phyloP scores from a whole-genome alignment of 2,113 vertebrate genomes.

The Galbula dea region DNA sequence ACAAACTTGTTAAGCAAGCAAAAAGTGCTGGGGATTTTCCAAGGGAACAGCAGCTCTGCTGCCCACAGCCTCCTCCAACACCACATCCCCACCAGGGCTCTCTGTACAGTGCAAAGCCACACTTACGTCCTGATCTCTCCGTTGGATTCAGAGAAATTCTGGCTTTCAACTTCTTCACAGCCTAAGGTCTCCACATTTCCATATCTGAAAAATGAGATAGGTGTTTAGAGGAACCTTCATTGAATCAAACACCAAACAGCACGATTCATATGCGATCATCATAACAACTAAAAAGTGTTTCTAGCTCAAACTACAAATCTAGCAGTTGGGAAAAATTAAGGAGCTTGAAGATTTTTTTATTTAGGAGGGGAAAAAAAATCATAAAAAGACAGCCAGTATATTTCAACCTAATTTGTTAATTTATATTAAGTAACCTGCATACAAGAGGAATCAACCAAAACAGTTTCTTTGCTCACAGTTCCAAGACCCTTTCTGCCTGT shows the following conservation, averaged over 20 bases:
- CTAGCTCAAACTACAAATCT: neutral
- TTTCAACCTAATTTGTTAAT: neutral
- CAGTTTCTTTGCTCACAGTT: neutral
- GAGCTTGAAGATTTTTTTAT: neutral
- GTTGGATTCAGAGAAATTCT: slow-evolving; percentile 70
- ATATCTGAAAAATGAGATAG: slow-evolving; percentile 72
- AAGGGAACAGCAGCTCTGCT: neutral
- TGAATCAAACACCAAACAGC: neutral
- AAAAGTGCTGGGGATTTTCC: neutral
- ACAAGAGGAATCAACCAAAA: neutral
- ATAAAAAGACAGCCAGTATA: neutral
- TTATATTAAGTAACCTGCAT: neutral
- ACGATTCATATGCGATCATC: neutral
- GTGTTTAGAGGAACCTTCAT: neutral
- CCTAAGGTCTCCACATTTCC: slow-evolving; percentile 76
- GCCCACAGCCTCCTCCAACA: neutral
- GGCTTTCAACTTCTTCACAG: slow-evolving; percentile 62
- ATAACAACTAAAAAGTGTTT: neutral
- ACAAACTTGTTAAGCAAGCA: neutral
- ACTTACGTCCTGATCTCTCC: slow-evolving; percentile 86
- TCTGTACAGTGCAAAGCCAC: neutral
- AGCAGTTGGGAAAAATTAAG: neutral
- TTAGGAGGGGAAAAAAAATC: neutral
- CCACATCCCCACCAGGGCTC: neutral
- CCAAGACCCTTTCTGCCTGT: neutral